Percentiles rank a stretch among this genome's conserved stretches.
These are phyloP conservation scores for Porites cylindrica DNA, from an alignment of 92 coral and sea anemone species.

Conservation along the genomic window DNA sequence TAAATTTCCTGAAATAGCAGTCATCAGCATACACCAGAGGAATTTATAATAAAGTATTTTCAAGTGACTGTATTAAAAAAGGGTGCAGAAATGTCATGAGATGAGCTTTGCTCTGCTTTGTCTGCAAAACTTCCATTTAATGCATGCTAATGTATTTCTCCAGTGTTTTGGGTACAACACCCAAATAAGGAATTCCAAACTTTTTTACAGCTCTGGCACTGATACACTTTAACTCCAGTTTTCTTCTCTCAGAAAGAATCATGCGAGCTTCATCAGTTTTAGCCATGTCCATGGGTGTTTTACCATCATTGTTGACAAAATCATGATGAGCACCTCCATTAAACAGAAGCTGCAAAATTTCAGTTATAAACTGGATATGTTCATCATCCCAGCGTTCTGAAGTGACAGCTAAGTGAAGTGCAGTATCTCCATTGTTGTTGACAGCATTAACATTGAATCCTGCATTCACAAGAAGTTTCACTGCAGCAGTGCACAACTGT, in stretches of 20 bases:
- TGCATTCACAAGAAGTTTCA: conserved; percentile 55
- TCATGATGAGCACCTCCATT: conserved; percentile 64
- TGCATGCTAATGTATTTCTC: neutral
- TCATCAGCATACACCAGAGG: too few species aligned
- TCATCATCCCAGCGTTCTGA: conserved; percentile 21
- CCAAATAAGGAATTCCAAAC: neutral
- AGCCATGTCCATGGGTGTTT: conserved; percentile 67
- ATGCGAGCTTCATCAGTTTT: neutral
- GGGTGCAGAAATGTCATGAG: too few species aligned
- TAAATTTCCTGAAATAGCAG: too few species aligned
- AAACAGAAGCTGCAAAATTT: conserved; percentile 45
- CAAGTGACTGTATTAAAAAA: too few species aligned
- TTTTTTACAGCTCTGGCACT: neutral
- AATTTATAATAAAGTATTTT: too few species aligned
- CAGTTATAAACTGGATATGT: conserved; percentile 16
- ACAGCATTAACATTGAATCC: conserved; percentile 67
- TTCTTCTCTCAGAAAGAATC: neutral
- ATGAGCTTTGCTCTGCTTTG: too few species aligned
- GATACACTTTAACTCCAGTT: neutral
- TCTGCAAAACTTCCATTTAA: too few species aligned
- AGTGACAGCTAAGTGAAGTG: conserved; percentile 62
- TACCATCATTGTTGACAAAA: conserved; percentile 51
- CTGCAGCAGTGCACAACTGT: conserved; percentile 31
- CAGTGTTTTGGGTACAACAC: neutral
- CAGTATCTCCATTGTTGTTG: conserved; percentile 65